These are phyloP conservation scores for Sarotherodon lohbergeri DNA, from an alignment of 2,113 vertebrate species.

Conservation along the genomic window DNA sequence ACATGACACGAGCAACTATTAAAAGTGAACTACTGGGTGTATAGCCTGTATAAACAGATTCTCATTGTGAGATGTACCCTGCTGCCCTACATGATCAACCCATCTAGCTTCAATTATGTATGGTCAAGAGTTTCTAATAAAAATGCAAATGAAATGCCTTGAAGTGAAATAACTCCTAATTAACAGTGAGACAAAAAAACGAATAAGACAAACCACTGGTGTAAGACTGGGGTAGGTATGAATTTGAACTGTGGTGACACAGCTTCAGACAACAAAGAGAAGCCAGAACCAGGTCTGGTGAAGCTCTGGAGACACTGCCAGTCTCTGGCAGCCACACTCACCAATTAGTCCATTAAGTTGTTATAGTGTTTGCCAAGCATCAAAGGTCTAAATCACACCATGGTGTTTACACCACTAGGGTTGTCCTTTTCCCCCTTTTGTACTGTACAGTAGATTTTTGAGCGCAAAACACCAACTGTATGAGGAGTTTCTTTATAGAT, in stretches of 20 bases:
- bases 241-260: neutral
- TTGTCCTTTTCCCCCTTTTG: neutral
- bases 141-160: constrained; percentile 42
- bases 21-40: neutral
- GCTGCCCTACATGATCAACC: constrained; percentile 6
- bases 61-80: neutral
- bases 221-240: neutral
- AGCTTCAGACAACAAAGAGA: neutral
- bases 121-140: constrained; percentile 44
- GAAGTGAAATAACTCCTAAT: constrained; percentile 23
- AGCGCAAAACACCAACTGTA: neutral
- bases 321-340: constrained; percentile 5
- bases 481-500: neutral
- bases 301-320: neutral
- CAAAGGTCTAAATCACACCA: constrained; percentile 13
- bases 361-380: neutral
- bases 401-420: neutral
- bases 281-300: neutral
- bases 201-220: neutral
- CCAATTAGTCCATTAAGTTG: constrained; percentile 8
- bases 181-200: neutral
- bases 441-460: neutral
- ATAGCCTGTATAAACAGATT: neutral
- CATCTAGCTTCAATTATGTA: constrained; percentile 33
- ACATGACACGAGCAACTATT: neutral